Base-by-base conservation (phyloP, 2,113 vertebrate species). In the Haplochromis vanheusdeni region DNA sequence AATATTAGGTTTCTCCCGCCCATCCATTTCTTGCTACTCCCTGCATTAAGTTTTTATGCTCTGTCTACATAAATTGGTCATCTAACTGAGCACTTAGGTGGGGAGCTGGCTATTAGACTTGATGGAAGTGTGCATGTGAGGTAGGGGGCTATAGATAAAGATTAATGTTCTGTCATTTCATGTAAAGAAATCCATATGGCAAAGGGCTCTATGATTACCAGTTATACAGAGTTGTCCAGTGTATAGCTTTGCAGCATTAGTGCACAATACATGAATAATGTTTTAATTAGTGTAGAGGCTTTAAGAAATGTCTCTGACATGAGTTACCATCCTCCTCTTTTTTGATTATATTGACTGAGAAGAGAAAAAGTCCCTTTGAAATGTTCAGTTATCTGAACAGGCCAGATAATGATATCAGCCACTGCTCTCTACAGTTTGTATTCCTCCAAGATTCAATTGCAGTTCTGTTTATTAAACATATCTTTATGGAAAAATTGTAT, bases 231-330 rank as follows among this genome's bases (percentile, higher is more conserved):
- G 8, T 8, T 81, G 83, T 58, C 13, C 14, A 28, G 17, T 40
- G 42, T 9, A n/a, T 62, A 28, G 21, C 7, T 81, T 75, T 31
- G 28, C 23, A 21, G 31, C 28, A 21, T 19, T 35, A 51, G 23
- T 26, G 68, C 17, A 13, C 82, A 73, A 80, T 77, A 33, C 33
- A 89, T 83, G 56, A 56, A 90, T 91, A 81, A 90, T 87, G 65
- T 49, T 86, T 92, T 90, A 88, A 94, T 95, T 94, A 93, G 70
- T 35, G 21, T 60, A 87, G 6, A 19, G n/a, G 80, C 81, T 92
- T 80, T 73, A 81, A 82, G 49, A 75, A 84, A 77, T 33, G 56
- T 73, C 19, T 83, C 9, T 65, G 13, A 70, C 75, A 79, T 23
- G 51, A 12, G 88, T 80, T 49, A 17, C 56, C 56, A 60, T 31